Evolutionary conservation across 92 coral and sea anemone genomes (phyloP), one percentile per base, ranked within the genome.

Genomic region (Metridium senile): DNA sequence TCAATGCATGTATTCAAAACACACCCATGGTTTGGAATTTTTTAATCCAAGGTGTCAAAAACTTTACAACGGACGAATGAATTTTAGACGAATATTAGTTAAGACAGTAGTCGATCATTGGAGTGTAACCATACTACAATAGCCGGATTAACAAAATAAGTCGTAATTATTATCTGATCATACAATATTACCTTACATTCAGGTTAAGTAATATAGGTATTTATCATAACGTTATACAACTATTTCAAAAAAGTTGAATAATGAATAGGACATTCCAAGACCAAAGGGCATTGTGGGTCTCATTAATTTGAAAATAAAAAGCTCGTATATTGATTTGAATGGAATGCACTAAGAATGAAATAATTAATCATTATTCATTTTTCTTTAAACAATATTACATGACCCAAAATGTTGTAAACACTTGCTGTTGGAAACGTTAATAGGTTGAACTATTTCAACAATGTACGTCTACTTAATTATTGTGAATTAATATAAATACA

Each of bases 41-140:
- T 63, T 13, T 63, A 63, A 63, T 63, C 69, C 69, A 28, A 4
- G 69, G 69, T 63, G 69, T 63, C 45, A 63, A 63, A 63, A 63
- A 63, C 19, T 28, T 1, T 63, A 28, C 10, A 63, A 63, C 27
- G 69, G 69, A 63, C 69, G 69, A 63, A 63, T 63, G 69, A 63
- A 63, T 30, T 31, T 1, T 21, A 28, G 69, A 30, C 1, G 21
- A 28, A 63, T 31, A 63, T 63, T 29, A 63, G 43, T 4, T 4
- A 4, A 16, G 21, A 20, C 69, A 63, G 7, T 20, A 20, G 43
- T 63, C 20, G 69, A 63, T 3, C 39, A 63, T 4, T 29, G 69
- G 69, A 63, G 43, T 31, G 69, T 26, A 63, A 63, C 69, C n/a
- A 1, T 1, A 1, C 0, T 63, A 63, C 69, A 63, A 63, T 63